Evolutionary conservation across 2,113 vertebrate species (phyloP).

Genomic region (Leptodactylus fuscus): DNA sequence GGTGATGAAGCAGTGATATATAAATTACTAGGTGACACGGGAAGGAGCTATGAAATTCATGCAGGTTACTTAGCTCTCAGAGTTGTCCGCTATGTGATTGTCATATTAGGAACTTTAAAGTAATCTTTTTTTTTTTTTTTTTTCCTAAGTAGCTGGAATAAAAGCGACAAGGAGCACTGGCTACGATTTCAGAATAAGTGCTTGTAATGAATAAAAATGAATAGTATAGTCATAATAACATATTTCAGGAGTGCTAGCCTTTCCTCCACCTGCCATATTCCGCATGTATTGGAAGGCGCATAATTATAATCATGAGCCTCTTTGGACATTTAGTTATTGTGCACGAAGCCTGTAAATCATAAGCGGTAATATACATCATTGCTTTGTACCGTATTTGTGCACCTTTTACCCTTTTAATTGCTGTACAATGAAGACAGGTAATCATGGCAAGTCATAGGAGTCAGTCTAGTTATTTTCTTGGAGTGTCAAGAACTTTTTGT

Average conservation of each 20-base stretch:
- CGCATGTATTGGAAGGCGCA: background rate
- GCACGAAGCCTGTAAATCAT: background rate
- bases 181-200: conserved; percentile 45
- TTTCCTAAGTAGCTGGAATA: conserved; percentile 7
- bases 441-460: background rate
- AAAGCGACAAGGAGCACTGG: conserved; percentile 13
- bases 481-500: background rate
- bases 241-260: conserved; percentile 20
- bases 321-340: conserved; percentile 3
- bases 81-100: conserved; percentile 24
- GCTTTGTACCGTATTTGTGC: background rate
- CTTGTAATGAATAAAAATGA: conserved; percentile 55
- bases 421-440: background rate
- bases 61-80: conserved; percentile 4
- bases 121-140: conserved; percentile 25
- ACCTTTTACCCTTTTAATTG: background rate
- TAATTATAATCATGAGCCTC: conserved; percentile 39
- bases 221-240: conserved; percentile 44
- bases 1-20: conserved; percentile 31
- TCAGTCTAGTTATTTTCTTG: background rate
- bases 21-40: conserved; percentile 37
- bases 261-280: conserved; percentile 25
- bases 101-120: conserved; percentile 34
- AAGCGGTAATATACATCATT: background rate
- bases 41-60: conserved; percentile 12